Conservation (phyloP, 2,113 vertebrate species). For the Sakesphorus luctuosus region DNA sequence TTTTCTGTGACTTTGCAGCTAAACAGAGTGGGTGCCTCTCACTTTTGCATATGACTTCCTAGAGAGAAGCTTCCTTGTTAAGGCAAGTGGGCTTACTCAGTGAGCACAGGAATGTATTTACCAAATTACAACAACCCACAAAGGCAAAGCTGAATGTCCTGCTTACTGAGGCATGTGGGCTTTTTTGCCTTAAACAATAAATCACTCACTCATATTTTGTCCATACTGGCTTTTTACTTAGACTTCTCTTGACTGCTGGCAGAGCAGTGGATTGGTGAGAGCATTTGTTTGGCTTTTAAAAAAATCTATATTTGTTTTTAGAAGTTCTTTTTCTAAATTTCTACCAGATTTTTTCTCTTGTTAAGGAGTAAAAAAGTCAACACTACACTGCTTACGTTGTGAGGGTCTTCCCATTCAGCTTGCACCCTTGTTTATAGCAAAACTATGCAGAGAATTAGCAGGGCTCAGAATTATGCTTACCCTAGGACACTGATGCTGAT, state of each 20-base stretch:
- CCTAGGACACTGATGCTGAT: background rate
- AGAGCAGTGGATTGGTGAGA: background rate
- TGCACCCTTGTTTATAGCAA: background rate
- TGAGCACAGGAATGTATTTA: background rate
- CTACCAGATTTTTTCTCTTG: background rate
- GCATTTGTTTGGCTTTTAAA: background rate
- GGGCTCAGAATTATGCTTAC: background rate
- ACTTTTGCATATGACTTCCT: background rate
- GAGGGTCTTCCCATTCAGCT: background rate
- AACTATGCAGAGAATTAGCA: background rate
- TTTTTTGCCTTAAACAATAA: background rate
- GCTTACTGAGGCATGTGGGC: background rate
- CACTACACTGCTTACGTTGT: background rate
- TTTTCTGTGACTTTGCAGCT: background rate
- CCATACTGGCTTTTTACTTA: background rate
- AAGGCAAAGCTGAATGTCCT: background rate
- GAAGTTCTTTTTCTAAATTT: background rate
- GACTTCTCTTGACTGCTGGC: background rate
- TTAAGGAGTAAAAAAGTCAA: background rate
- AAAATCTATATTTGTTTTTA: background rate
- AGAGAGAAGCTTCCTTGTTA: background rate
- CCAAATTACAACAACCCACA: background rate
- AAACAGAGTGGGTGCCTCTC: background rate
- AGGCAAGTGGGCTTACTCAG: background rate
- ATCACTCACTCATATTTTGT: background rate